Conservation (phyloP, 2,888 invertebrate species). For the Thumatha senex region DNA sequence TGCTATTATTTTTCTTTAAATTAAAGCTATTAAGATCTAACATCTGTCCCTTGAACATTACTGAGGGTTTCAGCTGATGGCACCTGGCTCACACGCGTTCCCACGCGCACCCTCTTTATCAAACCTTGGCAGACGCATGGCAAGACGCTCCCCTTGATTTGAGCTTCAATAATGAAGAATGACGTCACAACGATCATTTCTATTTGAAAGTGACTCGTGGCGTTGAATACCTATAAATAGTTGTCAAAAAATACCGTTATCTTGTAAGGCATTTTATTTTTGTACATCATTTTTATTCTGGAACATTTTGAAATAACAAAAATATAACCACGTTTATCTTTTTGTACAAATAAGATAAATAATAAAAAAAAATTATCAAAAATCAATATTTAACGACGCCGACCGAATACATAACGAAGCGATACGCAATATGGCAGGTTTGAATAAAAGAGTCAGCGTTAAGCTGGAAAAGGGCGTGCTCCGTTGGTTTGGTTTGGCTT, state of each 20-base stretch:
- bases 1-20: slow-evolving; percentile 20
- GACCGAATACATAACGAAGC: too few relatives aligned
- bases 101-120: slow-evolving; percentile 66
- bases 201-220: slow-evolving; percentile 57
- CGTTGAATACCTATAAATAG: slow-evolving; percentile 39
- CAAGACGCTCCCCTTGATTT: slow-evolving; percentile 39
- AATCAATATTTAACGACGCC: too few relatives aligned
- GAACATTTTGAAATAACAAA: too few relatives aligned
- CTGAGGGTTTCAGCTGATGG: slow-evolving; percentile 55
- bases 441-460: too few relatives aligned
- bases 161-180: slow-evolving; percentile 27
- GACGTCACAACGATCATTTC: slow-evolving; percentile 53
- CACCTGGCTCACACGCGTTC: slow-evolving; percentile 77
- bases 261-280: not conserved
- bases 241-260: slow-evolving; percentile 1
- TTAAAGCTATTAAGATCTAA: slow-evolving; percentile 29
- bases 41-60: slow-evolving; percentile 55
- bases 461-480: too few relatives aligned
- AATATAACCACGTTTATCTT: too few relatives aligned
- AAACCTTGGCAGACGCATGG: slow-evolving; percentile 47
- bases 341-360: too few relatives aligned
- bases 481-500: too few relatives aligned
- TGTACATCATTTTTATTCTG: too few relatives aligned
- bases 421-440: too few relatives aligned
- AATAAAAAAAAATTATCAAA: too few relatives aligned